A percentile compares a stretch with the other conserved stretches of the same genome.
Evolutionary conservation across 2,888 invertebrate species (phyloP).

Genomic region (Nebria brevicollis): DNA sequence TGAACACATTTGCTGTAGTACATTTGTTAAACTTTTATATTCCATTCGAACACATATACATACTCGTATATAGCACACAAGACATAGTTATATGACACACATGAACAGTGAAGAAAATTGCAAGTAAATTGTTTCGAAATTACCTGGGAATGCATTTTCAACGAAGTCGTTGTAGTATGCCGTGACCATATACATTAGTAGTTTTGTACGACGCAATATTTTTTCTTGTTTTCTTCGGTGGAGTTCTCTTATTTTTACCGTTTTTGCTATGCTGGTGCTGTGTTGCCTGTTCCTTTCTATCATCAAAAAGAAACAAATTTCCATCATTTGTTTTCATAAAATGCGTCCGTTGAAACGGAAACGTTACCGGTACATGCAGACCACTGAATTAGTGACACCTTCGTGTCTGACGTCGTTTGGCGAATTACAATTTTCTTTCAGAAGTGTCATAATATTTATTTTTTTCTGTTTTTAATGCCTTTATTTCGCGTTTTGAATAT

Average conservation of each 20-base stretch:
- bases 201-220: conserved; percentile 16
- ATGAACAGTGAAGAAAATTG: conserved; percentile 11
- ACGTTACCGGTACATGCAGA: conserved; percentile 6
- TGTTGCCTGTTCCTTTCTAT: background rate
- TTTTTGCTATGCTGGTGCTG: background rate
- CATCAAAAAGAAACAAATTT: conserved; percentile 26
- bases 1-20: conserved; percentile 1
- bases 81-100: no score
- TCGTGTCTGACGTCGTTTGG: conserved; percentile 24
- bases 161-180: background rate
- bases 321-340: conserved; percentile 41
- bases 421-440: conserved; percentile 21
- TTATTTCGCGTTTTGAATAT: background rate
- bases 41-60: background rate
- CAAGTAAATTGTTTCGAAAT: conserved; percentile 35
- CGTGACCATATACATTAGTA: conserved; percentile 35
- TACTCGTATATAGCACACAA: no score
- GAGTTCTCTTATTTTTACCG: conserved; percentile 21
- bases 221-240: background rate
- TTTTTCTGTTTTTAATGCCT: background rate
- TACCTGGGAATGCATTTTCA: conserved; percentile 29
- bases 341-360: conserved; percentile 18
- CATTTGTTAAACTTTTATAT: conserved; percentile 17
- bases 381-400: conserved; percentile 18
- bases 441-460: background rate